A percentile compares a stretch with the other conserved stretches of the same genome.
Evolutionary conservation across 2,888 invertebrate species (phyloP).

Genomic region (Callosobruchus maculatus): DNA sequence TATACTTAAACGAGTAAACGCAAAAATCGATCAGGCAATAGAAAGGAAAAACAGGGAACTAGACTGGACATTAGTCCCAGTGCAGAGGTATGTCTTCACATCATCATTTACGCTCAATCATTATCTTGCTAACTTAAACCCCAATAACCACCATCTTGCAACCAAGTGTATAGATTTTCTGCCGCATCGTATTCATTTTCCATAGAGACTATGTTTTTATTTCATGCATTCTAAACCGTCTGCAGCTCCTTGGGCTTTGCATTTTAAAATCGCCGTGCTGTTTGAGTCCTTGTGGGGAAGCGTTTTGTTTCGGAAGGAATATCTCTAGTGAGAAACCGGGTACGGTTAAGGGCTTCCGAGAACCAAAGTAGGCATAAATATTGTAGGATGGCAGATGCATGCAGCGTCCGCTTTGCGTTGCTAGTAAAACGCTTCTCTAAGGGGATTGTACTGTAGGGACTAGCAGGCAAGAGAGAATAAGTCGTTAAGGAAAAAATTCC

Average conservation of each 20-base stretch:
- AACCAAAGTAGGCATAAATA: background rate
- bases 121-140: too few species aligned
- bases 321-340: background rate
- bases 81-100: too few species aligned
- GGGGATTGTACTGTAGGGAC: background rate
- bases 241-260: background rate
- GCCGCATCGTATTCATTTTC: background rate
- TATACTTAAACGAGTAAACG: too few species aligned
- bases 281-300: background rate
- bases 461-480: background rate
- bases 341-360: background rate
- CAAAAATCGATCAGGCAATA: too few species aligned
- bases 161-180: too few species aligned
- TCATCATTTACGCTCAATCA: too few species aligned
- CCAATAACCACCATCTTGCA: too few species aligned
- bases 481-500: background rate
- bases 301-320: background rate
- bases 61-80: too few species aligned
- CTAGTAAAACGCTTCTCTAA: background rate
- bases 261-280: background rate
- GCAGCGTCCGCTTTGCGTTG: background rate
- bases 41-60: too few species aligned
- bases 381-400: background rate
- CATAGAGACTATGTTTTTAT: background rate
- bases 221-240: background rate